Evolutionary conservation across 2,113 vertebrate species (phyloP).

Genomic region (Pagrus major): DNA sequence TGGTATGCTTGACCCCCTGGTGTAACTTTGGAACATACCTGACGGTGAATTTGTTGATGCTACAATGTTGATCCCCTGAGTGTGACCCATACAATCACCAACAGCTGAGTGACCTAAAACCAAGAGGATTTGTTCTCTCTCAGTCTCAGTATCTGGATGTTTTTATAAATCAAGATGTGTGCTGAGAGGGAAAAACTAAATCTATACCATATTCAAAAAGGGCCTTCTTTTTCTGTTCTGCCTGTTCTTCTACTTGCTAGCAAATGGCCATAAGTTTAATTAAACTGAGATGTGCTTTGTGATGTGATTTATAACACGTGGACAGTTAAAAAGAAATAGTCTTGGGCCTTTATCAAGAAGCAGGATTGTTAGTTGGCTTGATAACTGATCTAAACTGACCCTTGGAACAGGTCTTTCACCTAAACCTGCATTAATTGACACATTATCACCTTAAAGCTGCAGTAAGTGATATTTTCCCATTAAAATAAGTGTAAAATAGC

Average conservation of each 20-base stretch:
- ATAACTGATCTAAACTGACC: not conserved
- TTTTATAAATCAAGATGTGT: constrained; percentile 10
- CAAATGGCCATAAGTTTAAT: not conserved
- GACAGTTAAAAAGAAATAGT: not conserved
- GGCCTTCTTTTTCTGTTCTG: not conserved
- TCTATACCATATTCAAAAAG: not conserved
- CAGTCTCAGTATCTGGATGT: constrained; percentile 17
- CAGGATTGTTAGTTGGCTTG: not conserved
- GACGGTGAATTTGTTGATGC: constrained; percentile 53
- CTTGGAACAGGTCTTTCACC: not conserved
- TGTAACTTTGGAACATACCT: constrained; percentile 48
- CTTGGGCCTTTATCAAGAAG: constrained; percentile 1
- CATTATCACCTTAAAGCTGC: not conserved
- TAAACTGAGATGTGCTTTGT: not conserved
- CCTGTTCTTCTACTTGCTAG: not conserved
- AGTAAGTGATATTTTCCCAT: no score
- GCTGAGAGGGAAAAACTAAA: not conserved
- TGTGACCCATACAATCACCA: constrained; percentile 49
- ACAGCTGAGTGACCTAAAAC: constrained; percentile 27
- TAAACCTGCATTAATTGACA: not conserved
- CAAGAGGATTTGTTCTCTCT: constrained; percentile 9
- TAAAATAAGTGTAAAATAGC: no score
- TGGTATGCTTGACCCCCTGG: not conserved
- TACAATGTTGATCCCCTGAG: constrained; percentile 72
- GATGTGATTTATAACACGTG: not conserved